Conservation (phyloP, 2,888 invertebrate genomes). For the Galeopsomyia nigrocyanea region DNA sequence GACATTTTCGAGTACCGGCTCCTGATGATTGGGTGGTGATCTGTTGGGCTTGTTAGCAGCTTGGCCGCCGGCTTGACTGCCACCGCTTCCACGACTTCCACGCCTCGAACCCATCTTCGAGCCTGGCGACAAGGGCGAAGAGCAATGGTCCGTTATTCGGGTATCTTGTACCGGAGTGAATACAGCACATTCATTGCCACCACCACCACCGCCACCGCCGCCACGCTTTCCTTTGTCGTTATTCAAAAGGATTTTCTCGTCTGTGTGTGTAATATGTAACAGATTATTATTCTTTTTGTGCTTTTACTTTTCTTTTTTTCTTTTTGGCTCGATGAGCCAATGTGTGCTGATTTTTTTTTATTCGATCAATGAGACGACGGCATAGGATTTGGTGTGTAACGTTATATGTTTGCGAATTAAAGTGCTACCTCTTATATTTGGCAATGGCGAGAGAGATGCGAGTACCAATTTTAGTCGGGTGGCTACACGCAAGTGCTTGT, state of each 20-base stretch:
- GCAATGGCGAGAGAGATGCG: no score
- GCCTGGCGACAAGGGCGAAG: conserved; percentile 62
- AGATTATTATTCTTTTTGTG: conserved; percentile 4
- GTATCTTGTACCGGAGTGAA: conserved; percentile 46
- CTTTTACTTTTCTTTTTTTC: no score
- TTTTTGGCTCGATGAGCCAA: no score
- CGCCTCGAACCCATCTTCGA: conserved; percentile 75
- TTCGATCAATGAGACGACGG: no score
- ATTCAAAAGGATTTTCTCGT: conserved; percentile 48
- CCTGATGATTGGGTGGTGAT: conserved; percentile 59
- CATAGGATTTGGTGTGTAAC: no score
- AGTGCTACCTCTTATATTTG: no score
- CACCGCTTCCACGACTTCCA: conserved; percentile 79
- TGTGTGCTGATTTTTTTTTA: no score
- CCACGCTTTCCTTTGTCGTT: conserved; percentile 44
- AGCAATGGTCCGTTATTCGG: conserved; percentile 43
- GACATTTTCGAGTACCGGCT: conserved; percentile 74
- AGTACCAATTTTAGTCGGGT: no score
- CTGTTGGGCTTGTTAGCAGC: conserved; percentile 78
- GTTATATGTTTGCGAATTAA: no score
- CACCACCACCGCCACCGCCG: conserved; percentile 35
- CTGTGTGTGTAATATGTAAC: conserved; percentile 34
- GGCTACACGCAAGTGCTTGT: no score
- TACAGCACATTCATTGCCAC: conserved; percentile 6
- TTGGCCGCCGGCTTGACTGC: conserved; percentile 76